phyloP scores from a whole-genome alignment of 2,797 vertebrate genomes.

The Acropternis orthonyx region DNA sequence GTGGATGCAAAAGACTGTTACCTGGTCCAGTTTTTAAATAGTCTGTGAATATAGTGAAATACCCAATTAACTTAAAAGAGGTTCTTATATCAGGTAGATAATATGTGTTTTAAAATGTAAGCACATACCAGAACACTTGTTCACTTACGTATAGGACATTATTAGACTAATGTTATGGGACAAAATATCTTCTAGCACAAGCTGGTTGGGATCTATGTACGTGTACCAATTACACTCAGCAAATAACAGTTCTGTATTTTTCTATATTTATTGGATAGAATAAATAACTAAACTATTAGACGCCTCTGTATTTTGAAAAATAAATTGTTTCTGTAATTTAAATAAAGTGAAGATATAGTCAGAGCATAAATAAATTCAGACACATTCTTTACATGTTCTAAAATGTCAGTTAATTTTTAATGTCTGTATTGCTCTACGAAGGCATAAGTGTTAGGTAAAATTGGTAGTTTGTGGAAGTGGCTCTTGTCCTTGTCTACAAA shows the following conservation, averaged over 20 bases:
- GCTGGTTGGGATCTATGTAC: neutral
- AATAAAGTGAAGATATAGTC: neutral
- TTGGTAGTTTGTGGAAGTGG: neutral
- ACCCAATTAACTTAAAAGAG: neutral
- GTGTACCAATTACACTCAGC: neutral
- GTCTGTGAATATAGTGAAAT: neutral
- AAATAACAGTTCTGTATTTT: neutral
- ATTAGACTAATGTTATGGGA: neutral
- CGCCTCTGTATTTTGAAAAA: neutral
- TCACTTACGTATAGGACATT: neutral
- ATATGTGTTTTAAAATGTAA: neutral
- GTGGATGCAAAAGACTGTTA: neutral
- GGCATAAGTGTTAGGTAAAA: neutral
- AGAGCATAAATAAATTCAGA: neutral
- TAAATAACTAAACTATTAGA: neutral
- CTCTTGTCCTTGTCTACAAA: neutral
- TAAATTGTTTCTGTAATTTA: neutral
- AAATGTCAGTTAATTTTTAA: neutral
- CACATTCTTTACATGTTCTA: neutral
- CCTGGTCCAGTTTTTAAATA: neutral
- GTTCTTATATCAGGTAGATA: neutral
- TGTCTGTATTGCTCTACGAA: neutral
- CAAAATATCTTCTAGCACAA: neutral
- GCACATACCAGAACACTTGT: neutral
- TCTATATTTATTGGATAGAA: neutral